A percentile compares a stretch with the other conserved stretches of the same genome.
Evolutionary conservation across 2,888 invertebrate genomes (phyloP).

Genomic region (Machimus atricapillus): DNA sequence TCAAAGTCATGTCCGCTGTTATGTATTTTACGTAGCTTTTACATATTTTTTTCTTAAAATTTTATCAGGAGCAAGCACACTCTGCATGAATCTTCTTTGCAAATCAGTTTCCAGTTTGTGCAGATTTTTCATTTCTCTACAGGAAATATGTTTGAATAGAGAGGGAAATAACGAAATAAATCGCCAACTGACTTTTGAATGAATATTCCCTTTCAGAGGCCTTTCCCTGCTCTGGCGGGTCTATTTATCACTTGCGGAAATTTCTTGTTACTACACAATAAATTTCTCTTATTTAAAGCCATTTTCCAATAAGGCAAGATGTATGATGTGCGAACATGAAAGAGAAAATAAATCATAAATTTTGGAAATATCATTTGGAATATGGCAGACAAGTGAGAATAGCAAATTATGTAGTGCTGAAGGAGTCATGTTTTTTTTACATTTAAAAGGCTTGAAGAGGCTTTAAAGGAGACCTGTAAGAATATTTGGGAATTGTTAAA

Average conservation of each 20-base stretch:
- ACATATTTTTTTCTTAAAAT: not conserved
- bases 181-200: not conserved
- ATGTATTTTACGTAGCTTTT: not conserved
- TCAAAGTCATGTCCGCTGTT: not conserved
- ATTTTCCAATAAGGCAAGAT: not conserved
- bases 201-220: not conserved
- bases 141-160: not conserved
- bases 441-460: not conserved
- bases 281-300: not conserved
- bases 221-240: not conserved
- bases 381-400: not conserved
- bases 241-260: not conserved
- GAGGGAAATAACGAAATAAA: not conserved
- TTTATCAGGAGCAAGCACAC: not conserved
- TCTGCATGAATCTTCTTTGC: not conserved
- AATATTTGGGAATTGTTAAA: too few relatives aligned
- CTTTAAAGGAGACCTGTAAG: too few relatives aligned
- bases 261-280: not conserved
- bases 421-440: not conserved
- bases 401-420: not conserved
- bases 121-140: not conserved
- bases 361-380: not conserved
- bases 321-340: not conserved
- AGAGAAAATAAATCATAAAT: not conserved
- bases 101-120: not conserved